Base-by-base conservation (phyloP, 2,888 invertebrate species). In the Campaea margaritaria region DNA sequence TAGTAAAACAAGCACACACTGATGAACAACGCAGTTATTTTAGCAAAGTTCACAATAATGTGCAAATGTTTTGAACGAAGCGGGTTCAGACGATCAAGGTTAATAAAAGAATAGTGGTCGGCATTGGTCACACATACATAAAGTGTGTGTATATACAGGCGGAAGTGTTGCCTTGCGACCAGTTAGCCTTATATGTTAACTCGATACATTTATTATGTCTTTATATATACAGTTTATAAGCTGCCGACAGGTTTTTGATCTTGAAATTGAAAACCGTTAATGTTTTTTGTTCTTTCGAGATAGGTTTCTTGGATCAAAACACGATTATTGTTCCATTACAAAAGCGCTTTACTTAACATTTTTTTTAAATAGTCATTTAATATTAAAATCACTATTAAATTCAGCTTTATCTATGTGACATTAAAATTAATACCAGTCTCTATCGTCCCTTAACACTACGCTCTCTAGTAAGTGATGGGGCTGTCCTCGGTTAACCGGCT, bases 21-120 rank as follows among this genome's bases (percentile, higher is more conserved):
- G 28, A 27, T 16, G 10, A 50, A 45, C 7, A 41, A 34, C 41
- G 27, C 12, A 47, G 44, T 14, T 54, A 58, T 14, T 58, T 43
- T 54, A 47, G 47, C 42, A 58, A 47, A 49, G 28, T 49, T 51
- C 14, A 56, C 54, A 38, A 54, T 58, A 52, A 63, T 67, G 55
- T 60, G 66, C 62, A 60, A 72, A 65, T 65, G 60, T 58, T 36
- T 65, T 53, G 64, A 52, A 47, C 62, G 62, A 58, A 52, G 51
- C 64, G 69, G 75, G 81, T 81, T 80, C 79, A 79, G 70, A 70
- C 73, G 72, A 83, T 75, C 86, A 87, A 88, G 88, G 88, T 77
- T 79, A 67, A 59, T 81, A 79, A 85, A 86, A 88, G 82, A 85
- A 85, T 83, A 85, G 86, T 87, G 78, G 87, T 71, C 79, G 89